Conservation (phyloP, 2,797 vertebrate genomes). For the Tenualosa ilisha region DNA sequence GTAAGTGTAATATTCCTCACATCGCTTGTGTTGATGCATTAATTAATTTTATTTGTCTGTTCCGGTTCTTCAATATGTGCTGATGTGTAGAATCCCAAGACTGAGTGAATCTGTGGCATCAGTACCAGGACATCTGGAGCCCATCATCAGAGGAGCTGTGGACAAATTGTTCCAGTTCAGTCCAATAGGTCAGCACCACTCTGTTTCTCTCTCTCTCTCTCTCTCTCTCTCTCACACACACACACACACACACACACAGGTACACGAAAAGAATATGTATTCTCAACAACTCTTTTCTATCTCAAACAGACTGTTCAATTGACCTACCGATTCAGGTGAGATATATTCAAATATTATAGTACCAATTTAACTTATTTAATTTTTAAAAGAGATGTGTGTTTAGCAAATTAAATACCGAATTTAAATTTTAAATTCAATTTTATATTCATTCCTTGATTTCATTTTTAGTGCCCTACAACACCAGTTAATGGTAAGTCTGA, state of each 20-base stretch:
- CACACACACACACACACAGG: not conserved
- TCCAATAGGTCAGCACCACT: not conserved
- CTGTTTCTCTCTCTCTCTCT: no score
- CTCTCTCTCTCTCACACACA: not conserved
- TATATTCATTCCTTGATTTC: not conserved
- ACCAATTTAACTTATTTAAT: no score
- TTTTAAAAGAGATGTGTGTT: not conserved
- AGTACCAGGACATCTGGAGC: not conserved
- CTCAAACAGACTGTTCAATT: no score
- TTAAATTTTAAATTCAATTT: not conserved
- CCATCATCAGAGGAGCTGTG: constrained; percentile 1
- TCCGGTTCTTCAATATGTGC: no score
- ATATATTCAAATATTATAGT: no score
- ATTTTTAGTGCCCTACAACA: constrained; percentile 59
- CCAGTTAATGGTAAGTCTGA: constrained; percentile 58
- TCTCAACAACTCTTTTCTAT: not conserved
- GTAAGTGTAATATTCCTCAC: no score
- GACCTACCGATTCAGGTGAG: no score
- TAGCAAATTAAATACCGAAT: no score
- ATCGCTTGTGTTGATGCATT: no score
- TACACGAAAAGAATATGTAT: not conserved
- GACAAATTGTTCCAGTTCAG: not conserved
- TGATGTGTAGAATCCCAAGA: not conserved
- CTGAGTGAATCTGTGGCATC: not conserved
- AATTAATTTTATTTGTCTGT: not conserved